Conservation (phyloP, 2,888 invertebrate genomes). For the Cheilosia vernalis region DNA sequence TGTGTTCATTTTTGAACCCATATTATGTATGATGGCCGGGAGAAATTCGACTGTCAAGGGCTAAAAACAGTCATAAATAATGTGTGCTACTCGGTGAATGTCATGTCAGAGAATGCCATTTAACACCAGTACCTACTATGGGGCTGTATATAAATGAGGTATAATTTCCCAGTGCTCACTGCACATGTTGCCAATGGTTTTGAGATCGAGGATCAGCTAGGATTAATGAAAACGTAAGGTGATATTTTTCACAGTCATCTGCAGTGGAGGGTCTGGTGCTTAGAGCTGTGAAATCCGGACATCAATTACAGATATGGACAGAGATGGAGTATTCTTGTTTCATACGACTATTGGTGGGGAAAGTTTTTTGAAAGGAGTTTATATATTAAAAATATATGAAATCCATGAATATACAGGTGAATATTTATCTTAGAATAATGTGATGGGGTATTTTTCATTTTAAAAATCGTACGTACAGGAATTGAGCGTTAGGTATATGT, state of each 20-base stretch:
- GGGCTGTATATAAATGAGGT: conserved; percentile 53
- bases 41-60: conserved; percentile 63
- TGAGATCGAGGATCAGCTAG: conserved; percentile 30
- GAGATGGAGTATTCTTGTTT: neutral
- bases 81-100: conserved; percentile 61
- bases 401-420: too few relatives aligned
- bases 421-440: too few relatives aligned
- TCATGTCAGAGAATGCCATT: conserved; percentile 65
- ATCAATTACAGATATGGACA: neutral
- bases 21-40: conserved; percentile 41
- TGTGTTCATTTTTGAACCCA: conserved; percentile 66
- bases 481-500: too few relatives aligned
- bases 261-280: neutral
- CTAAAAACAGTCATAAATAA: conserved; percentile 75
- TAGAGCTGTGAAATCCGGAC: neutral
- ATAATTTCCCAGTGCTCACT: conserved; percentile 58
- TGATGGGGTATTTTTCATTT: too few relatives aligned
- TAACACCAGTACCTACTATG: conserved; percentile 65
- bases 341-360: too few relatives aligned
- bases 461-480: too few relatives aligned
- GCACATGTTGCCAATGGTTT: conserved; percentile 43
- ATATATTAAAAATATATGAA: too few relatives aligned
- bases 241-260: conserved; percentile 36
- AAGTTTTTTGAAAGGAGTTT: too few relatives aligned
- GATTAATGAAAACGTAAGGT: conserved; percentile 44